Evolutionary conservation across 2,797 vertebrate species (phyloP), one percentile per base, ranked within the genome.

Genomic region (Xiphophorus birchmanni): DNA sequence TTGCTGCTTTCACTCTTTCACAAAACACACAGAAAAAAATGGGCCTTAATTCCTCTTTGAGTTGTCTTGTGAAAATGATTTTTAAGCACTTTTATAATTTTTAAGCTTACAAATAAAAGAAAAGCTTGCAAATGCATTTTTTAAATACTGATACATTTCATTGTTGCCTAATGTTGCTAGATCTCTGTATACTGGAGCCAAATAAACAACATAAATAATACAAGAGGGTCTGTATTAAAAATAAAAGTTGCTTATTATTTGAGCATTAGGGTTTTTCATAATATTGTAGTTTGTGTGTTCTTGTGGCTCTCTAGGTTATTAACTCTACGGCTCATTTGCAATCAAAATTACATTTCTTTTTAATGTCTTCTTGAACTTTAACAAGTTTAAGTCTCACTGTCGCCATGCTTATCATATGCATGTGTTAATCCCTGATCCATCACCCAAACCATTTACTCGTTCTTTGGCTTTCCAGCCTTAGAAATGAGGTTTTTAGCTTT

Each of bases 401-500:
- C 35, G 5, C 35, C 63, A 37, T 18, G 15, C 32, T 37, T 3
- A 23, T 40, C 35, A 23, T 23, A 40, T 21, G 65, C 18, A 40
- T 37, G 63, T 40, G 17, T 40, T 40, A 40, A 67, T 23, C 63
- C 10, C 18, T 37, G 32, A 35, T 65, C 35, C 17, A 65, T 21
- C 32, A 21, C 17, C 2, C 32, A 35, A 67, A 23, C 63, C 1
- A 11, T 40, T 67, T 23, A 21, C 65, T 10, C 45, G 13, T 74
- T 18, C 71, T 48, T 58, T 72, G 0, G 76, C 80, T 80, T 77
- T 73, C 15, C 29, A 76, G 50, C 45, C 74, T 81, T 75, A 47
- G 2, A 84, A 67, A 60, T n/a, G 5, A 26, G 45, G 3, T 76
- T 82, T 82, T 76, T 42, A 67, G 40, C 56, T 73, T 80, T n/a